Conservation (phyloP, 2,113 vertebrate genomes). For the Eptesicus fuscus region DNA sequence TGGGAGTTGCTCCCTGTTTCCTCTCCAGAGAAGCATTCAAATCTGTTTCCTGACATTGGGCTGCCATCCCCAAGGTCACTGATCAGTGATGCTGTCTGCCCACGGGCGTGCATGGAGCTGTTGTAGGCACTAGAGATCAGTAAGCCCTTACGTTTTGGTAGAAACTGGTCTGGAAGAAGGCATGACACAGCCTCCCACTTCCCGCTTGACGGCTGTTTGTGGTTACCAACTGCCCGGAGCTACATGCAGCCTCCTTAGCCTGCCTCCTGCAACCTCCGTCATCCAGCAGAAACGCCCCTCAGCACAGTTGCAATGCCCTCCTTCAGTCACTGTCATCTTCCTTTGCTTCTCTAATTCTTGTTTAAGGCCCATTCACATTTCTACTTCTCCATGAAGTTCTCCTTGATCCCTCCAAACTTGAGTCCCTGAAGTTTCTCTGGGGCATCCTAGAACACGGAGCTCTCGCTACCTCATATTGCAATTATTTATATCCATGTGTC, state of each 20-base stretch:
- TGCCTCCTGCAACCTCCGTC: too few species aligned
- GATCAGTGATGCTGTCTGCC: not conserved
- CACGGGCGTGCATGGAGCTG: fast-evolving
- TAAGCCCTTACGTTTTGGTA: not conserved
- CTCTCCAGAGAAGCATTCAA: not conserved
- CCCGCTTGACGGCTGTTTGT: not conserved
- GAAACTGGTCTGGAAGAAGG: not conserved
- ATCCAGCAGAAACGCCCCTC: not conserved
- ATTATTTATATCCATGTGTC: not conserved
- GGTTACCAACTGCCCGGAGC: not conserved
- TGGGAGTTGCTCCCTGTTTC: not conserved
- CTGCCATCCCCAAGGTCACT: not conserved
- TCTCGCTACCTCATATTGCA: not conserved
- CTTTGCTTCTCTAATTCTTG: not conserved
- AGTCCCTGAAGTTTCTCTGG: not conserved
- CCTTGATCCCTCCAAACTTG: not conserved
- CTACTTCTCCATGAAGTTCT: not conserved
- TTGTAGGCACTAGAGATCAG: not conserved
- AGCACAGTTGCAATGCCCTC: fast-evolving
- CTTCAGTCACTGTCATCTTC: not conserved
- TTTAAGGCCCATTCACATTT: not conserved
- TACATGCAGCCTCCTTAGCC: not conserved
- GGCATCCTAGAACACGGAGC: not conserved
- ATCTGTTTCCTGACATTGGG: not conserved
- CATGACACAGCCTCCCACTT: not conserved